Evolutionary conservation across 2,113 vertebrate genomes (phyloP), one percentile per base, ranked within the genome.

Genomic region (Lutjanus erythropterus): DNA sequence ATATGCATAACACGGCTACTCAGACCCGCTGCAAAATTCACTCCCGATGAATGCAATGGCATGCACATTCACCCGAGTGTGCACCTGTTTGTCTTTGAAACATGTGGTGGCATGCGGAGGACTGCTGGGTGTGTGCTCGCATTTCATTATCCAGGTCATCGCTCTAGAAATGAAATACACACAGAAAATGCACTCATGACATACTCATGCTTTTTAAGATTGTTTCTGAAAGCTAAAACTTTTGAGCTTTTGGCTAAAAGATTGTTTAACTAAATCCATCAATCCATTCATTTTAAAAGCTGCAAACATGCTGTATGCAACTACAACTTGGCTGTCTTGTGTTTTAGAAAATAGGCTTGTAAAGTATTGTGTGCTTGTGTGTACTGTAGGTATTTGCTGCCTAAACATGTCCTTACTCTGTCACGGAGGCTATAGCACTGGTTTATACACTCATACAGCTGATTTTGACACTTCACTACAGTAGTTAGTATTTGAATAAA

Each of bases 41-140:
- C 59, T 29, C 50, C 52, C 62, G 31, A 61, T 41, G 50, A 52
- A 55, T 9, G 41, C 67, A 58, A 16, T 25, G 0, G 69, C 78
- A 72, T 75, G 85, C 8, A 6, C 55, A 1, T 74, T 49, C 58
- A 73, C 46, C 61, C 21, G 9, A 47, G 56, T 0, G 52, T 42
- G 74, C 78, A 65, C 37, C 84, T 73, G 83, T 81, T 75, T 80
- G 59, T 67, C 35, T 85, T 23, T 61, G 41, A 70, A 69, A 65
- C 71, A 37, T 55, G 74, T 25, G 33, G 50, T 44, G 62, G 73
- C 83, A 73, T 73, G 64, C 56, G n/a, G 55, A 62, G 66, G 67
- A 42, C 27, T 61, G 75, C 35, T 16, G 31, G 39, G 60, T 19
- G 49, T 78, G 37, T 50, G 52, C 29, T 8, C 37, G 65, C 46